Base-by-base conservation (phyloP, 2,797 vertebrate species). In the Austrolebias charrua region DNA sequence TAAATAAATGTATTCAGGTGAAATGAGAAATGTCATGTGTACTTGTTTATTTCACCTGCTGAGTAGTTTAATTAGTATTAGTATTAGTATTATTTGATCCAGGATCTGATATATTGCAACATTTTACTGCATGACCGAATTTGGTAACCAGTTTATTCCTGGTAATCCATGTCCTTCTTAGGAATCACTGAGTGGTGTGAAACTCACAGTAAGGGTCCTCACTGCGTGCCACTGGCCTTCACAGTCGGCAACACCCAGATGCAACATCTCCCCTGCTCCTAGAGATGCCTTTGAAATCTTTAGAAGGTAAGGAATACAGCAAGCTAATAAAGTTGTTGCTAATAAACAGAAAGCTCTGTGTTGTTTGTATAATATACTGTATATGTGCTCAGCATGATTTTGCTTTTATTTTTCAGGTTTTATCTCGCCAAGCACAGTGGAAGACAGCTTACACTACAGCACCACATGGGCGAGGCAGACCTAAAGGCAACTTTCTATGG, bases 151-250 rank as follows among this genome's bases (percentile, higher is more conserved):
- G 4, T 46, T 45, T 45, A n/a, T 18, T 7, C 16, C 14, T n/a
- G 6, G 9, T 42, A 43, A 15, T 12, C 43, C 50, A 1, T 60
- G 6, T 2, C 18, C 63, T 40, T 63, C n/a, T 80, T 63, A 99
- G 97, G 95, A 96, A 8, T 96, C 96, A 78, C 90, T 99, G 88
- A 95, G 95, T 83, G 97, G 97, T 60, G 96, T 99, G 80, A 96
- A 99, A 89, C 95, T 99, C 71, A 97, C 92, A 72, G 97, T 99
- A 63, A 92, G 95, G 88, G 96, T 99, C 75, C 94, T 99, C 75
- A 99, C 96, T 7, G 98, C 97, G 56, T 96, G 96, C 71, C 98
- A 98, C 80, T 99, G 97, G 97, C 97, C 97, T 50, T 98, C 95
- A 57, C 97, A 99, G 88, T 98, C 96, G 10, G 95, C 96, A 80